Conservation (phyloP, 2,113 vertebrate species). For the Andinoacara biseriatus region DNA sequence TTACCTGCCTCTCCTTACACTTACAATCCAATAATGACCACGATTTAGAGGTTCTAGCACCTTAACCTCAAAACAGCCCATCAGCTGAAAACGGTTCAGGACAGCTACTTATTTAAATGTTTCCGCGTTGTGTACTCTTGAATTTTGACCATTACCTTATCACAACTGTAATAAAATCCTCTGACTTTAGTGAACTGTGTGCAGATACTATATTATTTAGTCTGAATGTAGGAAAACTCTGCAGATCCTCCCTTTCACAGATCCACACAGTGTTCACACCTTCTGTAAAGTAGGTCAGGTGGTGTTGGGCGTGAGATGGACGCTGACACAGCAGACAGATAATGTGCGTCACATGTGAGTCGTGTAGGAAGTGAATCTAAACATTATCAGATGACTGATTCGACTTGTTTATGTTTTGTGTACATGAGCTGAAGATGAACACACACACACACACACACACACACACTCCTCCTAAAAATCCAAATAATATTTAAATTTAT, state of each 20-base stretch:
- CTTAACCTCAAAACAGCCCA: neutral
- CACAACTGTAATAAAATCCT: neutral
- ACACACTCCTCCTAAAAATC: neutral
- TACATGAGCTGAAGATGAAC: neutral
- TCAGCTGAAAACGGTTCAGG: neutral
- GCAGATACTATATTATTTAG: neutral
- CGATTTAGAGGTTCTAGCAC: neutral
- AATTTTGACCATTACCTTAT: neutral
- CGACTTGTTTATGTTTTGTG: neutral
- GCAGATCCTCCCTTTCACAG: too few relatives aligned
- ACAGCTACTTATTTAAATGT: neutral
- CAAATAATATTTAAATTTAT: neutral
- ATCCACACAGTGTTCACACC: constrained; percentile 9
- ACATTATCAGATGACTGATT: neutral
- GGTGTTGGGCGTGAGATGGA: neutral
- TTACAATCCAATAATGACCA: accelerated
- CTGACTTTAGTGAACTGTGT: neutral
- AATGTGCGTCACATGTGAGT: neutral
- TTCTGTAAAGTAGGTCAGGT: neutral
- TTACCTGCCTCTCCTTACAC: accelerated
- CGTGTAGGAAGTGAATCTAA: neutral
- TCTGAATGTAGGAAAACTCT: neutral
- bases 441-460: neutral
- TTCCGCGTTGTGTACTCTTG: too few relatives aligned
- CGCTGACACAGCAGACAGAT: neutral